Evolutionary conservation across 2,888 invertebrate genomes (phyloP).

Genomic region (Pecten maximus): DNA sequence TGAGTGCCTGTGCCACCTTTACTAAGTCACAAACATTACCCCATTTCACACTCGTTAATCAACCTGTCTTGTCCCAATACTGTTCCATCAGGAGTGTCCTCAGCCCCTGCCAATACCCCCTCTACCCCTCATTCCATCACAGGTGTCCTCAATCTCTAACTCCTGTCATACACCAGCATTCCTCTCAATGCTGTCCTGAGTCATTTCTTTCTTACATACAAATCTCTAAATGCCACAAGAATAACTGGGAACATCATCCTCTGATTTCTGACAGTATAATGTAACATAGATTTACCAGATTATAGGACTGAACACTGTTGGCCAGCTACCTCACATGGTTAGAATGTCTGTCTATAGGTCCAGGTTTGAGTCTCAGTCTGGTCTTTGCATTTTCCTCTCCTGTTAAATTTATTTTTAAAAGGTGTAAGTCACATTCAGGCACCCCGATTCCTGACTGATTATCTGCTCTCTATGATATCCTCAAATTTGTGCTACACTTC

Average conservation of each 20-base stretch:
- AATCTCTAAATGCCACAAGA: not conserved
- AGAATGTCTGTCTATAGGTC: too few species aligned
- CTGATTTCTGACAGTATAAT: not conserved
- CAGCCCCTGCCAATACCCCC: not conserved
- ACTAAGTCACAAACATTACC: not conserved
- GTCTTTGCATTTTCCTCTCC: too few species aligned
- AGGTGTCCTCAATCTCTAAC: not conserved
- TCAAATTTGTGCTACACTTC: too few species aligned
- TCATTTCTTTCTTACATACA: not conserved
- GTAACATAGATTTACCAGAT: not conserved
- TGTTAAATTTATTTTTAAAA: too few species aligned
- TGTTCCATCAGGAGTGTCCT: not conserved
- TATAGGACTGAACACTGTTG: too few species aligned
- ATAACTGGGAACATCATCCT: too few species aligned
- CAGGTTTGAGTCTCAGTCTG: too few species aligned
- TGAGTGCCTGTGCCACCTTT: not conserved
- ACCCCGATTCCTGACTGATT: too few species aligned
- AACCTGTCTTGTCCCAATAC: not conserved
- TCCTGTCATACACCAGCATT: not conserved
- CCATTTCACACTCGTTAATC: constrained; percentile 17
- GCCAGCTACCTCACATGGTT: too few species aligned
- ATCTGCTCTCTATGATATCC: too few species aligned
- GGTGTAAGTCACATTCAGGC: too few species aligned
- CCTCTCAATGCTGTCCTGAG: not conserved
- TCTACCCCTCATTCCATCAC: not conserved